A percentile compares a stretch with the other conserved stretches of the same genome.
Evolutionary conservation across 2,888 invertebrate genomes (phyloP).

Genomic region (Tillus elongatus): DNA sequence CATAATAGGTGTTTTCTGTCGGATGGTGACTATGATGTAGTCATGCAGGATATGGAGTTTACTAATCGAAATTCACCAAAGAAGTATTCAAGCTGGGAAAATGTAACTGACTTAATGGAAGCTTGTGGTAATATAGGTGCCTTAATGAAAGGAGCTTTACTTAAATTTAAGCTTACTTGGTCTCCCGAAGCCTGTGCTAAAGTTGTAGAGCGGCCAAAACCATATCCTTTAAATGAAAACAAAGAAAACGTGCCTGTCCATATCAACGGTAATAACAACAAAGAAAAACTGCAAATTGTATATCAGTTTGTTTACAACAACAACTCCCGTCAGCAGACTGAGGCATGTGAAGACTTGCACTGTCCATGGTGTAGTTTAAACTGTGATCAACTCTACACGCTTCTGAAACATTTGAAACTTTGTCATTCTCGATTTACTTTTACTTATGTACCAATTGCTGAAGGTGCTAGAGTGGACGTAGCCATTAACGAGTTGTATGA

Average conservation of each 20-base stretch:
- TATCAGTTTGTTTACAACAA: constrained; percentile 96
- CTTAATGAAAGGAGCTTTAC: constrained; percentile 68
- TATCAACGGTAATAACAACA: constrained; percentile 32
- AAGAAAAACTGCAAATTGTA: constrained; percentile 67
- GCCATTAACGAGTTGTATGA: constrained; percentile 92
- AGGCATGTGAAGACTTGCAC: constrained; percentile 83
- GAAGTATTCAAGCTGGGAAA: constrained; percentile 65
- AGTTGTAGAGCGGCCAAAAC: constrained; percentile 57
- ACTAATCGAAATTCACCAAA: constrained; percentile 52
- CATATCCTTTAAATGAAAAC: constrained; percentile 41
- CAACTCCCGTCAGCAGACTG: constrained; percentile 90
- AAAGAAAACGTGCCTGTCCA: constrained; percentile 38
- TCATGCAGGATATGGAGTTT: constrained; percentile 61
- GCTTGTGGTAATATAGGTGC: constrained; percentile 52
- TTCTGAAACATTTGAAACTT: constrained; percentile 86
- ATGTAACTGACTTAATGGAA: constrained; percentile 46
- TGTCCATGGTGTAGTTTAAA: constrained; percentile 96
- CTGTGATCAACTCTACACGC: constrained; percentile 76
- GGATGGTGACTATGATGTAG: constrained; percentile 85
- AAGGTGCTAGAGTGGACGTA: constrained; percentile 84
- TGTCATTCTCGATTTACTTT: constrained; percentile 92
- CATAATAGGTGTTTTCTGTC: constrained; percentile 77
- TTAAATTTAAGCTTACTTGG: constrained; percentile 82
- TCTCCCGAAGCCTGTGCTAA: constrained; percentile 62
- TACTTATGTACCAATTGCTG: constrained; percentile 69